phyloP scores from a whole-genome alignment of 2,113 vertebrate genomes.

The Epinephelus moara region DNA sequence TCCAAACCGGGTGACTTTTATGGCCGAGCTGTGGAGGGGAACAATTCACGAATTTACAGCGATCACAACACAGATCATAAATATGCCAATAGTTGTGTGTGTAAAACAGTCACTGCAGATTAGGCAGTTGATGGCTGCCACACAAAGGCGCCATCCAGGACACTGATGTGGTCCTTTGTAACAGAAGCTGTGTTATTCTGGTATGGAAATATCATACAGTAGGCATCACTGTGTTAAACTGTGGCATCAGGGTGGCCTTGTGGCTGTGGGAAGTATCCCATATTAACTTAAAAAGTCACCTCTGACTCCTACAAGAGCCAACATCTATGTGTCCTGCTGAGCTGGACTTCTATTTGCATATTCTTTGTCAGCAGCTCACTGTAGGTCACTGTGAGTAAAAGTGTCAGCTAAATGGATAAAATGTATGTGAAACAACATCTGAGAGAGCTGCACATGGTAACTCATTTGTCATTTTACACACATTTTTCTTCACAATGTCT shows the following conservation, averaged over 20 bases:
- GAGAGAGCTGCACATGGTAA: constrained; percentile 25
- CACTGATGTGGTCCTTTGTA: constrained; percentile 19
- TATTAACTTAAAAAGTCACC: constrained; percentile 12
- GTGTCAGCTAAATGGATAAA: constrained; percentile 4
- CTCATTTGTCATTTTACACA: constrained; percentile 26
- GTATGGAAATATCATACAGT: constrained; percentile 22
- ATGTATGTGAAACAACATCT: constrained; percentile 25
- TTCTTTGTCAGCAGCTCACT: constrained; percentile 15
- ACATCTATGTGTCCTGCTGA: background rate
- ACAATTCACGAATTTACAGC: constrained; percentile 54
- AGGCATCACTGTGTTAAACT: constrained; percentile 13
- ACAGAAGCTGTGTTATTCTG: constrained; percentile 32
- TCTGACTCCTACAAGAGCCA: constrained; percentile 6
- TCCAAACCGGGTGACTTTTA: constrained; percentile 41
- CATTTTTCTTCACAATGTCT: constrained; percentile 6
- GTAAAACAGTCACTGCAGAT: constrained; percentile 31
- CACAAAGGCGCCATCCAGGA: constrained; percentile 39
- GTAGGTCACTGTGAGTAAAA: constrained; percentile 4
- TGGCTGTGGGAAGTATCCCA: constrained; percentile 8
- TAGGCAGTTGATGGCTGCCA: constrained; percentile 43
- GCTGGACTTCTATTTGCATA: background rate
- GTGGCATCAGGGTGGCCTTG: constrained; percentile 2
- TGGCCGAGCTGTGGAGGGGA: constrained; percentile 32
- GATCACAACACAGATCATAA: constrained; percentile 47
- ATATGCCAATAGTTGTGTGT: constrained; percentile 41